Base-by-base conservation (phyloP, 2,888 invertebrate species). In the Ophraella communa region DNA sequence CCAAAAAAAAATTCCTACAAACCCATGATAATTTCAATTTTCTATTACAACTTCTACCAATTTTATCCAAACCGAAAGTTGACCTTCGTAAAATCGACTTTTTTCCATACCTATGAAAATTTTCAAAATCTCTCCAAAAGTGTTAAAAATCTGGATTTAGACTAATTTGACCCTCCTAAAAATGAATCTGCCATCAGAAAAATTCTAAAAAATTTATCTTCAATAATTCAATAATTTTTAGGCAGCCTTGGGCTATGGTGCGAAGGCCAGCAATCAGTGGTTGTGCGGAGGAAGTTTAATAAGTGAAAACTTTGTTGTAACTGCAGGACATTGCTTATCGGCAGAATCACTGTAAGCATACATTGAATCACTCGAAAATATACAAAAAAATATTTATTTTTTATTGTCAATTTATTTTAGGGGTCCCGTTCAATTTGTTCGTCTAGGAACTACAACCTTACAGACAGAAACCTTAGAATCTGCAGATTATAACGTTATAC, bases 241-340 rank as follows among this genome's bases (percentile, higher is more conserved):
- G 79, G 79, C 80, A 21, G 76, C 78, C 18, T 67, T 81, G 42
- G 80, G 80, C 2, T 79, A 74, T 68, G 78, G 76, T 14, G 67
- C 65, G 35, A 59, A 59, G 47, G 42, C 10, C 24, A 27, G 39
- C 0, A 83, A 85, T 66, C 67, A 73, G 0, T 88, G 87, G 84
- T 73, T 75, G 3, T 91, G 92, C 72, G 91, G 91, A 0, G 92
- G 91, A 0, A 85, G 87, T 10, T 81, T 92, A 5, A 86, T 92
- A 61, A 88, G 88, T 57, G 76, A 88, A 1, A 81, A 82, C 5
- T 90, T 85, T 77, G 86, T 92, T 27, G 75, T 91, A 3, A 89
- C 90, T 0, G 91, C 91, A 0, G 91, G 89, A 0, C 91, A 91
- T 77, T 91, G 91, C 71, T 76, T 78, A n/a, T 58, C 69, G 49